phyloP scores from a whole-genome alignment of 2,113 vertebrate species.

The Sarotherodon lohbergeri region DNA sequence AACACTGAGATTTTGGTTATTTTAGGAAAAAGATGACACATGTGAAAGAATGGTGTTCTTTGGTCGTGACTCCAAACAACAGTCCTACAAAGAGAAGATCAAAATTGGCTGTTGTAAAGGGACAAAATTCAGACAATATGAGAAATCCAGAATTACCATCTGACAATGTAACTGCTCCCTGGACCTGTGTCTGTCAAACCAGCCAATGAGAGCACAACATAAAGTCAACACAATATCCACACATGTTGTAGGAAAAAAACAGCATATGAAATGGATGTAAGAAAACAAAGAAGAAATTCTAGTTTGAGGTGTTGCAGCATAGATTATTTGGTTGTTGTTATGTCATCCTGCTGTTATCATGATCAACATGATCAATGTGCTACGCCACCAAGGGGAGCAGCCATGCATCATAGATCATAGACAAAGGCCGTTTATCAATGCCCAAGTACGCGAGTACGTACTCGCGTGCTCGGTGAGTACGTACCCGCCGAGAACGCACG shows the following conservation, averaged over 20 bases:
- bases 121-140: background rate
- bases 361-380: rapidly evolving
- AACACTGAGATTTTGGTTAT: background rate
- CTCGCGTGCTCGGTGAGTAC: no score
- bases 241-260: rapidly evolving
- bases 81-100: background rate
- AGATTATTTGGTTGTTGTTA: background rate
- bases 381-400: background rate
- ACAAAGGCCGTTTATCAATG: background rate
- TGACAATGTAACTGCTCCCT: background rate
- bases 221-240: background rate
- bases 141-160: background rate
- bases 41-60: background rate
- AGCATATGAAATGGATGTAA: rapidly evolving
- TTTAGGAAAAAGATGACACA: rapidly evolving
- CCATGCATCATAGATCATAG: background rate
- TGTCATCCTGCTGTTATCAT: background rate
- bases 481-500: no score
- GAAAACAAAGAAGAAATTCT: background rate
- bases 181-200: background rate
- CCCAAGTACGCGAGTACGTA: no score
- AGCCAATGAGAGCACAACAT: background rate
- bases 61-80: background rate
- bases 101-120: background rate
- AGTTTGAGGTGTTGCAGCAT: rapidly evolving